Base-by-base conservation (phyloP, 2,888 invertebrate species). In the Drosophila diplacantha region DNA sequence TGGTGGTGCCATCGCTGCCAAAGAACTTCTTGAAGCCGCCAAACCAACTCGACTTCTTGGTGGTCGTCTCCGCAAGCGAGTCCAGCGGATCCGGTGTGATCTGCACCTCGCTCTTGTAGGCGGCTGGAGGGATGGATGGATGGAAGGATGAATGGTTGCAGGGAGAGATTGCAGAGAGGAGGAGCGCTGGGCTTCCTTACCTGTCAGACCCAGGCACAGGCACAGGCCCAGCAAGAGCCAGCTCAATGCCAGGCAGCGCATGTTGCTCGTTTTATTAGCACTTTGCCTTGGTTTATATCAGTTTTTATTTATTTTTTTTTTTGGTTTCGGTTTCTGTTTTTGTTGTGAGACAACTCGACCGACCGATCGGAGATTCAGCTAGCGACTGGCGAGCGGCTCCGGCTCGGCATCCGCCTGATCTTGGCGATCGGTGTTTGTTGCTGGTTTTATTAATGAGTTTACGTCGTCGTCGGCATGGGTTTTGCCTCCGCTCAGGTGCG, bases 11-110 rank as follows among this genome's bases (percentile, higher is more conserved):
- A 41, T 69, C 73, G 37, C 83, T 63, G 44, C 79, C 71, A 59
- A 87, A 88, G 54, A 82, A 77, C 57, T 83, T 86, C 47, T 85
- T 86, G 31, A 87, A 74, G 32, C 87, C 85, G 22, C 86, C 76
- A 49, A 87, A 87, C 76, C 87, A 87, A 49, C 85, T 75, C 2
- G 81, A 74, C 47, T 85, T 85, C 31, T 85, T 86, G 8, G 86
- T 85, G 0, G 82, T 79, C 1, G 77, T 71, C 54, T 85, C 77
- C 22, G 18, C 18, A 0, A 79, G 61, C 6, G 58, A 69, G 49
- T 83, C 81, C 5, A 75, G 51, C 2, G 87, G 85, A 11, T 76
- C 80, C 0, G 85, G 85, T 0, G 86, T 86, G 59, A 86, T 86
- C 64, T 77, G 77, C n/a, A 86, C 66, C 55, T 86, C 86, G 43